A percentile compares a stretch with the other conserved stretches of the same genome.
Evolutionary conservation across 2,797 vertebrate species (phyloP).

Genomic region (Pangasius macronema): DNA sequence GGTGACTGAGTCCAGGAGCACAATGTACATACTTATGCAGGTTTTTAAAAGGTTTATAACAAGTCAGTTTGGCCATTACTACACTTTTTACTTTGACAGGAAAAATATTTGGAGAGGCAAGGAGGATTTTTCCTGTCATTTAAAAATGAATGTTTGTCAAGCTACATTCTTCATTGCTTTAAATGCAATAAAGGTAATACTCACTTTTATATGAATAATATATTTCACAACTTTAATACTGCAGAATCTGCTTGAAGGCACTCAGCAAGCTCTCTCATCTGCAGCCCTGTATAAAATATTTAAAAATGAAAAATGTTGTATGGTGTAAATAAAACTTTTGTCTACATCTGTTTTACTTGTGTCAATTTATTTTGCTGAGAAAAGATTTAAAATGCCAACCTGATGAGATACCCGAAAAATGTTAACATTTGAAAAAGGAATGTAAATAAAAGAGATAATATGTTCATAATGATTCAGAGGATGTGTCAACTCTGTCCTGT

Average conservation of each 20-base stretch:
- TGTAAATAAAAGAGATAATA: conserved; percentile 91
- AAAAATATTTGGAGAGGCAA: conserved; percentile 80
- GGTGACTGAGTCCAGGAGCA: conserved; percentile 97
- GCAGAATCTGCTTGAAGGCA: conserved; percentile 99
- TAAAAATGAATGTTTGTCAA: conserved; percentile 99
- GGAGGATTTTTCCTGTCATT: conserved; percentile 94
- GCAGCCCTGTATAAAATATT: conserved; percentile 99
- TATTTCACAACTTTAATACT: conserved; percentile 99
- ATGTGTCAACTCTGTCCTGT: conserved; percentile 76
- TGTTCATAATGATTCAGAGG: conserved; percentile 86
- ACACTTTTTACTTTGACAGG: conserved; percentile 99
- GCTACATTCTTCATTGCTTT: conserved; percentile 99
- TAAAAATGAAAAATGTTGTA: conserved; percentile 98
- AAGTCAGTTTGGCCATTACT: conserved; percentile 99
- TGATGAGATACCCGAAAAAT: conserved; percentile 83
- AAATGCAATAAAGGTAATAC: conserved; percentile 99
- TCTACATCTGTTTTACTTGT: conserved; percentile 99
- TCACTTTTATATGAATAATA: conserved; percentile 99
- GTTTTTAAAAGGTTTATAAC: conserved; percentile 99
- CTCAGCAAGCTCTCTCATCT: conserved; percentile 97
- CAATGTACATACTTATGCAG: conserved; percentile 99
- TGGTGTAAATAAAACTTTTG: conserved; percentile 99
- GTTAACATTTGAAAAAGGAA: conserved; percentile 86
- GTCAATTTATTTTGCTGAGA: conserved; percentile 94
- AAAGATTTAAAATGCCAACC: conserved; percentile 75